These are phyloP conservation scores for Neogobius melanostomus DNA, from an alignment of 2,113 vertebrate species.

Conservation along the genomic window DNA sequence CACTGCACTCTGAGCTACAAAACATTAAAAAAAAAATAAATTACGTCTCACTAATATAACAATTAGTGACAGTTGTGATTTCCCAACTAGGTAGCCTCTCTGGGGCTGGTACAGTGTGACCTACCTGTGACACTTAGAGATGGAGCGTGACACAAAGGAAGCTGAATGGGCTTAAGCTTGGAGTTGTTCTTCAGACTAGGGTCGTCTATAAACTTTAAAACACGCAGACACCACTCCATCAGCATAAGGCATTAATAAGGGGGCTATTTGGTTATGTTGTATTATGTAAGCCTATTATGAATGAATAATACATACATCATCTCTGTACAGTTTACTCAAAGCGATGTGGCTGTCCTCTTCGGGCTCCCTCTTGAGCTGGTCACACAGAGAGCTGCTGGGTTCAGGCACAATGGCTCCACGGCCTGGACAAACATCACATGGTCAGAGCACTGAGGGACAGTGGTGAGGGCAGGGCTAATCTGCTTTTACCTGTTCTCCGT, in stretches of 20 bases:
- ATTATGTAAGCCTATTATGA: background rate
- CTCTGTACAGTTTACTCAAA: conserved; percentile 73
- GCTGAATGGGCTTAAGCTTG: conserved; percentile 72
- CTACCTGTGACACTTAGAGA: conserved; percentile 24
- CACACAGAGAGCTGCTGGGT: conserved; percentile 46
- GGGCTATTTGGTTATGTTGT: too few species aligned
- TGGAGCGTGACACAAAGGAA: conserved; percentile 71
- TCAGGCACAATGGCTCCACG: conserved; percentile 45
- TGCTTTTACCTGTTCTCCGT: conserved; percentile 64
- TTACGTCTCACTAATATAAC: background rate
- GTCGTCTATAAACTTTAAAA: conserved; percentile 75
- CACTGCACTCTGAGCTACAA: background rate
- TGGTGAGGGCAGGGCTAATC: background rate
- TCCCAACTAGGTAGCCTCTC: too few species aligned
- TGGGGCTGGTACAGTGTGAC: too few species aligned
- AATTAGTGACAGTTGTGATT: too few species aligned
- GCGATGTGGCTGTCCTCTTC: conserved; percentile 65
- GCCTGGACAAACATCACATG: conserved; percentile 31
- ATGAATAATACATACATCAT: conserved; percentile 62
- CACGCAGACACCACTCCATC: background rate
- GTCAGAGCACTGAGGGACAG: background rate
- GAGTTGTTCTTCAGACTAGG: conserved; percentile 73
- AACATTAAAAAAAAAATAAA: background rate
- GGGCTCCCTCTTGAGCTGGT: conserved; percentile 61
- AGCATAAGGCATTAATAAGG: background rate